Conservation (phyloP, 2,113 vertebrate genomes). For the Rhinoderma darwinii region DNA sequence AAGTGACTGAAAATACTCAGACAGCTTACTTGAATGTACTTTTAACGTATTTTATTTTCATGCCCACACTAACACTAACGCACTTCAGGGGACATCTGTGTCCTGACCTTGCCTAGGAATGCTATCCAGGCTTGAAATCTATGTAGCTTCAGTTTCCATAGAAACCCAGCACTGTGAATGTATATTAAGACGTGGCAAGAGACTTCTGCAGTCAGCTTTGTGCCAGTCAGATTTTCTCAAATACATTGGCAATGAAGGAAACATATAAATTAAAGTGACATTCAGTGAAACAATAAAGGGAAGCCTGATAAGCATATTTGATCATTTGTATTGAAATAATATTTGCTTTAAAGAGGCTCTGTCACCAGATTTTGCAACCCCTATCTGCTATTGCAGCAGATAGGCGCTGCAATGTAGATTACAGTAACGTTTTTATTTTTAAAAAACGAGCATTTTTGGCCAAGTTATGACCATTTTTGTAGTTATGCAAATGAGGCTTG, state of each 20-base stretch:
- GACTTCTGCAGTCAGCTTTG: not conserved
- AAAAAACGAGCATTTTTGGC: too few species aligned
- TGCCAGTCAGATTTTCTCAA: slow-evolving; percentile 5
- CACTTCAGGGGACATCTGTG: not conserved
- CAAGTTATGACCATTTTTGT: too few species aligned
- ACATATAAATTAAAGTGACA: not conserved
- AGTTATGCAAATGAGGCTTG: too few species aligned
- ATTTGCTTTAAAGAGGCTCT: not conserved
- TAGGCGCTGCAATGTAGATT: too few species aligned
- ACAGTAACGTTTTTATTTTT: too few species aligned
- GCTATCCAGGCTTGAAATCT: not conserved
- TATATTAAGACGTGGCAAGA: not conserved
- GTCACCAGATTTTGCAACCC: too few species aligned
- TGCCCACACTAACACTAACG: not conserved
- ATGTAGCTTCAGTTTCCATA: slow-evolving; percentile 36
- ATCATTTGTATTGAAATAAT: not conserved
- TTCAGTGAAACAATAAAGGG: not conserved
- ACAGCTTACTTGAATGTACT: not conserved
- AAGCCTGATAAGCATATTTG: not conserved
- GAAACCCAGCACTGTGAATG: slow-evolving; percentile 25
- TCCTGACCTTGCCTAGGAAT: slow-evolving; percentile 35
- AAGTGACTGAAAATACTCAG: not conserved
- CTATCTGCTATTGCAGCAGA: too few species aligned
- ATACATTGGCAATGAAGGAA: not conserved
- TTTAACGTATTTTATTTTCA: not conserved